Conservation (phyloP, 1,140 invertebrate species). For the Palaemon carinicauda region DNA sequence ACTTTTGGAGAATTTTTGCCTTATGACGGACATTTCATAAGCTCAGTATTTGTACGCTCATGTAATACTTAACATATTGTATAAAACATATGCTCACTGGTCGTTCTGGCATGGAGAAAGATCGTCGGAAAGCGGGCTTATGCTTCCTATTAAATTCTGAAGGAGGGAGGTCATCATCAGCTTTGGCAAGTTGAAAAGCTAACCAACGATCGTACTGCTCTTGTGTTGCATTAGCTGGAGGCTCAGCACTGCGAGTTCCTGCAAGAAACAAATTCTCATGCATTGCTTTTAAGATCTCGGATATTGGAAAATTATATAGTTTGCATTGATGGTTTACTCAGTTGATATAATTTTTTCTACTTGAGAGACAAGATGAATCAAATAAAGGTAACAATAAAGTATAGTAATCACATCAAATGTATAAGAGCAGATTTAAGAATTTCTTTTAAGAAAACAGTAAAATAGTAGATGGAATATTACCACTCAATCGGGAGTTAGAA, state of each 20-base stretch:
- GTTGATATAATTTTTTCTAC: no score
- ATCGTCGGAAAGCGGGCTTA: slow-evolving; percentile 39
- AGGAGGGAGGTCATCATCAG: slow-evolving; percentile 54
- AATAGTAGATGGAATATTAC: not conserved
- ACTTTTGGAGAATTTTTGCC: no score
- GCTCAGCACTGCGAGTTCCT: not conserved
- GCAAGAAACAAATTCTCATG: not conserved
- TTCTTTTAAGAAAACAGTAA: not conserved
- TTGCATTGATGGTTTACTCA: no score
- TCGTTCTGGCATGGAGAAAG: slow-evolving; percentile 55
- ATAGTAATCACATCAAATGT: no score
- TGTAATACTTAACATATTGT: no score
- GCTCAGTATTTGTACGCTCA: no score
- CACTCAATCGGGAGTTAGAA: not conserved
- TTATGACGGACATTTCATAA: no score
- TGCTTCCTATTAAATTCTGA: slow-evolving; percentile 58
- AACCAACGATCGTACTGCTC: slow-evolving; percentile 59
- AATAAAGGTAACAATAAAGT: no score
- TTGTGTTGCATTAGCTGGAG: slow-evolving; percentile 53
- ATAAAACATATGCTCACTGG: slow-evolving; percentile 1
- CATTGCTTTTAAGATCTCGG: no score
- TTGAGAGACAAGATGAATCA: no score
- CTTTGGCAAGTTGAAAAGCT: slow-evolving; percentile 58
- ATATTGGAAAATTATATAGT: no score
- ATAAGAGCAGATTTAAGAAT: not conserved